Evolutionary conservation across 2,113 vertebrate genomes (phyloP), one percentile per base, ranked within the genome.

Genomic region (Todiramphus chloris): DNA sequence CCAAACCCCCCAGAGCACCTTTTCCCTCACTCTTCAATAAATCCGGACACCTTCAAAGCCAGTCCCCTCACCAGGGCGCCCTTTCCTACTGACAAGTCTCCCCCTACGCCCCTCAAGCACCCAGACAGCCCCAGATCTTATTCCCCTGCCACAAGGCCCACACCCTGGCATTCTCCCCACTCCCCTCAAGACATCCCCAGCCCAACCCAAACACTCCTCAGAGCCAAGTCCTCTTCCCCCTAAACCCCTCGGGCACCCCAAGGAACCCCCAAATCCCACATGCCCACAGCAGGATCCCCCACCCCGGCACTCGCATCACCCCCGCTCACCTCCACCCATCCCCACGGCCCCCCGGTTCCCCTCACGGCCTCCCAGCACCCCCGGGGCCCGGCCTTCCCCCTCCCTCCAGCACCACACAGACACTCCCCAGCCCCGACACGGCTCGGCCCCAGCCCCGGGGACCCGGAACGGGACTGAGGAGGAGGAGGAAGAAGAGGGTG

Each of bases 261-360:
- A 35, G 16, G 13, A 50, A 28, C 11, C 21, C 58, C 31, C 30
- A 67, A 33, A 66, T 13, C 43, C 69, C 6, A 11, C 3, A 39
- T 1, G 68, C 56, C 3, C 0, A 18, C 1, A 1, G 13, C 18
- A 28, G 12, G 2, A 68, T 51, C 50, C 4, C 43, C 39, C 14
- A 6, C 10, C 28, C 31, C 20, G 30, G 21, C 28, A 44, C 20
- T 31, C 41, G 14, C 18, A 19, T 10, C 35, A 37, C 10, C 23
- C 48, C 10, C 11, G 8, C 46, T 51, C 53, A 44, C 27, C 9
- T 33, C 16, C 41, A 75, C 4, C 14, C 31, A 41, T 41, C 41
- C 41, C 41, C 41, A 41, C 41, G 13, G 41, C 41, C 41, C 41
- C 41, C 41, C 13, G 41, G n/a, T 41, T 41, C 11, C 41, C 41